These are phyloP conservation scores for Hyposmocoma kahamanoa DNA, from an alignment of 1,140 invertebrate species.

Conservation along the genomic window DNA sequence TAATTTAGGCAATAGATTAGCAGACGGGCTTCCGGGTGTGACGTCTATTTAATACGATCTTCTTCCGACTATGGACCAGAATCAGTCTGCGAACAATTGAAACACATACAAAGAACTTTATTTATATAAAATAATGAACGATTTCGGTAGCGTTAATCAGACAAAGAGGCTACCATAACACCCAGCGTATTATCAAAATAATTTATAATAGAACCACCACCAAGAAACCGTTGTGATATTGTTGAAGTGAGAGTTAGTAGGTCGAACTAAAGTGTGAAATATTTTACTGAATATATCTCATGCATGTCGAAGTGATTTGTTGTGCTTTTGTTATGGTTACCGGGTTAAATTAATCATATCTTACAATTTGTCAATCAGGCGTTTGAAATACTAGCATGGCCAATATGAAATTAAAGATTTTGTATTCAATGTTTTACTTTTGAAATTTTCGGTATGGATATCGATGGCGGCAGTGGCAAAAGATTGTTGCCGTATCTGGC, in stretches of 20 bases:
- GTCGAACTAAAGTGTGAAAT: too few species aligned
- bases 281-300: neutral
- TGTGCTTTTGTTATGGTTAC: neutral
- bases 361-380: neutral
- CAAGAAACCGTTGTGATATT: too few species aligned
- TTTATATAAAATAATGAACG: too few species aligned
- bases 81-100: constrained; percentile 39
- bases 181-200: too few species aligned
- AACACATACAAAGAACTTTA: too few species aligned
- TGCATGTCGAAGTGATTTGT: constrained; percentile 1
- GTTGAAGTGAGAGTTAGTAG: constrained; percentile 17
- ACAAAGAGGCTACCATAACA: too few species aligned
- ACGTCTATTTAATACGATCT: too few species aligned
- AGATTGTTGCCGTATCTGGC: constrained; percentile 73
- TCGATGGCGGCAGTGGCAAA: constrained; percentile 67
- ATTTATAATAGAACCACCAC: too few species aligned
- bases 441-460: constrained; percentile 68
- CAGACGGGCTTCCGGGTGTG: too few species aligned
- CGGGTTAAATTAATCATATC: neutral
- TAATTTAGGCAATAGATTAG: too few species aligned
- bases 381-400: neutral
- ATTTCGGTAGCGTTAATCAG: too few species aligned
- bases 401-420: too few species aligned
- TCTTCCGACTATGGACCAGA: constrained; percentile 45
- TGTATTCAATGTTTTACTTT: constrained; percentile 39